Conservation (phyloP, 1,140 invertebrate genomes). For the Drosophila prosaltans region DNA sequence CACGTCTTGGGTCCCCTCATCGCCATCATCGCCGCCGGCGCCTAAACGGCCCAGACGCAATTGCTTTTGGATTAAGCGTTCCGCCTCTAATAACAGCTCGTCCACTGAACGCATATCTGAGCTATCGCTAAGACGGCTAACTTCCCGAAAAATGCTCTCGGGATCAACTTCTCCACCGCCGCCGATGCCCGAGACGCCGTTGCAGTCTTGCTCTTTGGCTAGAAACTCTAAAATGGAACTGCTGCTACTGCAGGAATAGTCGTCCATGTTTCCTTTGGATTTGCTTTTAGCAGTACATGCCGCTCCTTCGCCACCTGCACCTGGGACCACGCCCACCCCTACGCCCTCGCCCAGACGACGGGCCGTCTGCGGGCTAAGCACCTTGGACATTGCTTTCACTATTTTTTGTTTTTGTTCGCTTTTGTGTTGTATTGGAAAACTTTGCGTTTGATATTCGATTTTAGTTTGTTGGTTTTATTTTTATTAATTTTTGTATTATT, state of each 20-base stretch:
- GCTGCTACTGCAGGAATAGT: constrained; percentile 64
- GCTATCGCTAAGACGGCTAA: constrained; percentile 71
- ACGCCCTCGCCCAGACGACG: constrained; percentile 19
- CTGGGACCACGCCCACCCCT: background rate
- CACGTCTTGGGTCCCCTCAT: background rate
- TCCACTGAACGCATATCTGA: constrained; percentile 78
- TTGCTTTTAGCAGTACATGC: constrained; percentile 14
- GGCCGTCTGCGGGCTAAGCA: constrained; percentile 17
- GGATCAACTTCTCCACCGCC: constrained; percentile 57
- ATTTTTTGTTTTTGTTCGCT: background rate
- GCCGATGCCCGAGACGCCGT: constrained; percentile 20
- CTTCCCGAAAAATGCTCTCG: constrained; percentile 80
- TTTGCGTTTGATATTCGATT: background rate
- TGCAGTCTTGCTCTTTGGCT: constrained; percentile 76
- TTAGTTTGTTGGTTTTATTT: background rate
- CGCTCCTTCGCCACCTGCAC: constrained; percentile 7
- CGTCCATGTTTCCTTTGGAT: constrained; percentile 21
- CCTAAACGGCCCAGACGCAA: constrained; percentile 43
- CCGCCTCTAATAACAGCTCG: constrained; percentile 77
- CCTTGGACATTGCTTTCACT: constrained; percentile 16
- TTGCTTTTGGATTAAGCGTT: constrained; percentile 75
- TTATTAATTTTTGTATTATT: background rate
- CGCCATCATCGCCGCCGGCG: background rate
- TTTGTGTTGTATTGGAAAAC: background rate
- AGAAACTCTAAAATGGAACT: constrained; percentile 80